A percentile compares a stretch with the other conserved stretches of the same genome.
Evolutionary conservation across 2,888 invertebrate species (phyloP).

Genomic region (Eilema sororculum): DNA sequence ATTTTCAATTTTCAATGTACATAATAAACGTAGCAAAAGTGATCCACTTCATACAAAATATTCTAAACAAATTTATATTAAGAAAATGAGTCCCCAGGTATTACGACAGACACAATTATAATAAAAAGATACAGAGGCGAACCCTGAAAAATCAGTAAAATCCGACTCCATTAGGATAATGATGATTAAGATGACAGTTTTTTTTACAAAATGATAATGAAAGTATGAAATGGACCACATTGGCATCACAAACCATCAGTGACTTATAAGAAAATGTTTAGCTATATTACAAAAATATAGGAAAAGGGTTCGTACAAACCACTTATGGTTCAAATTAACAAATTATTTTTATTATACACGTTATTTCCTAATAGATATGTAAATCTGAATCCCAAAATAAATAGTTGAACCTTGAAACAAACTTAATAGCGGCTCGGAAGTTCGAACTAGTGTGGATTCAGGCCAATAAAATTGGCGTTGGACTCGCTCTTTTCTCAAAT

Average conservation of each 20-base stretch:
- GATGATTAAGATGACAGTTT: no score
- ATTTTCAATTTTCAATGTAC: constrained; percentile 36
- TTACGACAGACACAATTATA: no score
- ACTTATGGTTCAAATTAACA: constrained; percentile 28
- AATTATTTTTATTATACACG: constrained; percentile 20
- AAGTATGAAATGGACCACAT: constrained; percentile 44
- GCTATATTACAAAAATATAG: constrained; percentile 23
- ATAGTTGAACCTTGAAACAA: no score
- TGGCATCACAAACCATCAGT: constrained; percentile 24
- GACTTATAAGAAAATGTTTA: constrained; percentile 29
- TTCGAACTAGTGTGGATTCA: no score
- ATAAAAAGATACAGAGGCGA: no score
- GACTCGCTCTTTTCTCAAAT: no score
- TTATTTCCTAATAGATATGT: constrained; percentile 35
- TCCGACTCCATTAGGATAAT: no score
- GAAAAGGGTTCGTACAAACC: constrained; percentile 26
- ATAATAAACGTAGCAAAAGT: constrained; percentile 29
- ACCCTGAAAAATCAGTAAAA: no score
- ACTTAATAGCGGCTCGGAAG: no score
- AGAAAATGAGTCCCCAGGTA: no score
- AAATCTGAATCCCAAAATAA: constrained; percentile 56
- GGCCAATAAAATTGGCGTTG: no score
- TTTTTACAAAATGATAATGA: constrained; percentile 25
- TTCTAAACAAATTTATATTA: no score
- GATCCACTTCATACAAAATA: constrained; percentile 53